Percentiles rank a stretch among this genome's conserved stretches.
phyloP scores from a whole-genome alignment of 2,888 invertebrate genomes.

The Sphaerophoria taeniata region DNA sequence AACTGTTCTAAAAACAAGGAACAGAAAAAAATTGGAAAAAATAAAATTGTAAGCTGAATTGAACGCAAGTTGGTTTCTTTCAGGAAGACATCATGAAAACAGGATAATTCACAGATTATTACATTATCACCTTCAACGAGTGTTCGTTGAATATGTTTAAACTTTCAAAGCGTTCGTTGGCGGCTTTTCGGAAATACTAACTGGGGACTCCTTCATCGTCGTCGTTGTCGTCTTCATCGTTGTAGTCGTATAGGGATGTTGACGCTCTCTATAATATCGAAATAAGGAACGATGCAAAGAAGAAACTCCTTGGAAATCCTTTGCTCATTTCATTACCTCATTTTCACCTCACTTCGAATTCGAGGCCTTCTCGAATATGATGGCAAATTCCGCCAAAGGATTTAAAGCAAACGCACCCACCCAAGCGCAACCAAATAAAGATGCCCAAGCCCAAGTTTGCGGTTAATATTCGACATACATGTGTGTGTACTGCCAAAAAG shows the following conservation, averaged over 20 bases:
- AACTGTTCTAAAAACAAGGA: constrained; percentile 19
- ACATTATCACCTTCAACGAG: constrained; percentile 75
- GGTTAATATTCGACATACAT: constrained; percentile 61
- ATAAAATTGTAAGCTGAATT: constrained; percentile 21
- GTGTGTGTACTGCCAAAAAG: constrained; percentile 49
- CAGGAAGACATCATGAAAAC: constrained; percentile 70
- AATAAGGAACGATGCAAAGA: constrained; percentile 9
- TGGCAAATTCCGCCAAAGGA: constrained; percentile 35
- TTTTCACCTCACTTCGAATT: constrained; percentile 20
- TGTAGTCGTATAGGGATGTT: background rate
- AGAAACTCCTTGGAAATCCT: constrained; percentile 15
- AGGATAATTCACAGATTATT: constrained; percentile 75
- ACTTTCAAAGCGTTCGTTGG: constrained; percentile 45
- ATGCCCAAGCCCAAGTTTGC: constrained; percentile 29
- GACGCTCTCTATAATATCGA: background rate
- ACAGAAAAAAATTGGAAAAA: background rate
- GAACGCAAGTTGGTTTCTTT: constrained; percentile 57
- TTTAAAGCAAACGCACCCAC: constrained; percentile 28
- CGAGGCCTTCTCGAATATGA: background rate
- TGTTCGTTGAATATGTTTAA: constrained; percentile 71
- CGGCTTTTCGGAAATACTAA: constrained; percentile 42
- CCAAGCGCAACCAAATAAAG: background rate
- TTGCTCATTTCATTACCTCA: constrained; percentile 45
- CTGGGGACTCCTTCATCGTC: constrained; percentile 15
- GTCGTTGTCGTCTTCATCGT: no score